Base-by-base conservation (phyloP, 2,113 vertebrate species). In the Heterotis niloticus region DNA sequence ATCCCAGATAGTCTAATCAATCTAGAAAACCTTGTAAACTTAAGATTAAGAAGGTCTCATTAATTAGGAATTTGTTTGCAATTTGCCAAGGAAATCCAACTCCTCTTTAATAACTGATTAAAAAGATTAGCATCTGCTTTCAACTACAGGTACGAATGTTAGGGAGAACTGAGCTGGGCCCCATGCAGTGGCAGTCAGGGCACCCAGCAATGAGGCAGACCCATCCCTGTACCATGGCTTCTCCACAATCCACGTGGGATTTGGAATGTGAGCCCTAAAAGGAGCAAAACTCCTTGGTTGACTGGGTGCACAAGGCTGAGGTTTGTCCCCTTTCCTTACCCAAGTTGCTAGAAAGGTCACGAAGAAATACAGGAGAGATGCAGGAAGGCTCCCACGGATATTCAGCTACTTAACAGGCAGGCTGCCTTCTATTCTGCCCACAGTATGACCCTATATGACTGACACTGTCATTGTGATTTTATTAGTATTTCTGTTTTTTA, bases 31-130 rank as follows among this genome's bases (percentile, higher is more conserved):
- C 70, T 54, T 79, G 34, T 80, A 81, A 86, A 78, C 80, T 73
- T 84, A 84, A 75, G 78, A 80, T 80, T 75, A 70, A 24, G 62
- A 64, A 80, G 76, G 68, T 84, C 85, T 82, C 78, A 64, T 81
- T 82, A 85, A 82, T 78, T 73, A 79, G 80, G 51, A 80, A 80
- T 84, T 80, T 68, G 72, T 71, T 82, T 26, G 78, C 73, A 71
- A 65, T 51, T 23, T 29, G 56, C 67, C 44, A 62, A 77, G 76
- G 64, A 75, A 78, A 62, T 18, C 71, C 76, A 71, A 51, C 70
- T 67, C 51, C 71, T 56, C 51, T 75, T 74, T 56, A 75, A 75
- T 75, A 75, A 75, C 60, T 34, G 78, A 66, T 80, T 80, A 67
- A 75, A 79, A 80, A 80, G 68, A 79, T 72, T 73, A 79, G 72